Conservation (phyloP, 2,113 vertebrate genomes). For the Microcebus lehilahytsara region DNA sequence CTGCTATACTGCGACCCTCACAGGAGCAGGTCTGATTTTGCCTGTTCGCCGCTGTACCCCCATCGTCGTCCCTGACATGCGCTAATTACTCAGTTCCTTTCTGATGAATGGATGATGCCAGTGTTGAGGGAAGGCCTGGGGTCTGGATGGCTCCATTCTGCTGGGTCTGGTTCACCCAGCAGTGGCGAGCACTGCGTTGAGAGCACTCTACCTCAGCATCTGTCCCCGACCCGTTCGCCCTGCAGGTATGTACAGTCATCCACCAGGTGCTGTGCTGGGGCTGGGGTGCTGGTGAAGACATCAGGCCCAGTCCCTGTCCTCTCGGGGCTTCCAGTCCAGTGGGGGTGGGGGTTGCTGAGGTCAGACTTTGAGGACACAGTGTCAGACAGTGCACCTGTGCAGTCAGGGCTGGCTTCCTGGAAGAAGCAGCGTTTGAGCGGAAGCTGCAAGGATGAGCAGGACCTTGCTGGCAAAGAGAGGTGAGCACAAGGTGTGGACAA, state of each 20-base stretch:
- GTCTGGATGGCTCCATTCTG: too few species aligned
- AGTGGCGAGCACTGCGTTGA: accelerated
- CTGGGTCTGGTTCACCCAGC: neutral
- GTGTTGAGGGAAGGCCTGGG: neutral
- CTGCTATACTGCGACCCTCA: neutral
- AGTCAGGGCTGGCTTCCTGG: neutral
- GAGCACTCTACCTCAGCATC: accelerated
- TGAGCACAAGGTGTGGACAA: neutral
- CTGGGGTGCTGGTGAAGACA: neutral
- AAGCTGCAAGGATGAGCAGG: neutral
- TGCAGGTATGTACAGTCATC: neutral
- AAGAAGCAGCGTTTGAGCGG: neutral
- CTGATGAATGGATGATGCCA: neutral
- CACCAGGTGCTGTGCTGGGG: neutral
- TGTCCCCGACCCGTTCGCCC: neutral
- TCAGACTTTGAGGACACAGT: neutral
- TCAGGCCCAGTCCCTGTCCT: neutral
- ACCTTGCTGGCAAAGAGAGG: neutral
- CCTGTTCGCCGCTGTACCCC: neutral
- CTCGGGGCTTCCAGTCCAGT: accelerated
- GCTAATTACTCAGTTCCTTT: neutral
- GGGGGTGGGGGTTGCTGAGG: too few species aligned
- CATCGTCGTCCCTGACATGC: accelerated
- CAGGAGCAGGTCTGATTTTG: neutral
- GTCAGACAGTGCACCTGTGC: neutral